Evolutionary conservation across 1,140 invertebrate species (phyloP), one percentile per base, ranked within the genome.

Genomic region (Periplaneta americana): DNA sequence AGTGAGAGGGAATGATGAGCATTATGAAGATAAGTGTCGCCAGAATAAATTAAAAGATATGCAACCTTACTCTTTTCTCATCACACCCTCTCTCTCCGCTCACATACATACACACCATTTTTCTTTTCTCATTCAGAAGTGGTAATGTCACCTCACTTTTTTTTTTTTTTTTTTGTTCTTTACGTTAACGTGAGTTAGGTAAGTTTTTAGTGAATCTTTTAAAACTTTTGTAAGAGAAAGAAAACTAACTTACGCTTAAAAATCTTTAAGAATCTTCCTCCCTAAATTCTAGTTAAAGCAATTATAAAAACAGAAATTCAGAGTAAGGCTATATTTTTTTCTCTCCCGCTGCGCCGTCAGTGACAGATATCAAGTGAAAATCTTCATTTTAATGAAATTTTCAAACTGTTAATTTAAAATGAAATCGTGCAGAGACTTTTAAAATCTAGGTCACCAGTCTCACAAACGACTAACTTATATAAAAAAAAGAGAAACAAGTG

Each of bases 21-120:
- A 34, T 82, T 78, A 82, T 82, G 81, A 82, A 82, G 81, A 82
- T 82, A 82, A 82, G 81, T 82, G 37, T 34, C 75, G 37, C 75
- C 1, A 34, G 81, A 82, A 82, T 82, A 82, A 82, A 82, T 82
- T 82, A 82, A 82, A 82, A 82, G 81, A 82, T 82, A 82, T 66
- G 81, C 75, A 75, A 48, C 77, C 11, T 18, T 17, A 17, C 34
- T 31, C 34, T 78, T 75, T 78, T 18, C 77, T 78, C 34, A 18
- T 28, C 77, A 37, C n/a, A 78, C 3, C 5, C 35, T 37, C 15
- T 34, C 77, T 78, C 8, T 32, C 15, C 17, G 13, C 33, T 5
- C 0, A 32, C 33, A 28, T 37, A 37, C 18, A 31, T 13, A 33
- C 35, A 34, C 31, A 33, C 8, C 75, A 77, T 37, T 77, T 77